phyloP scores from a whole-genome alignment of 35 echinoderm and acorn worm genomes.

The Chiridota heheva region DNA sequence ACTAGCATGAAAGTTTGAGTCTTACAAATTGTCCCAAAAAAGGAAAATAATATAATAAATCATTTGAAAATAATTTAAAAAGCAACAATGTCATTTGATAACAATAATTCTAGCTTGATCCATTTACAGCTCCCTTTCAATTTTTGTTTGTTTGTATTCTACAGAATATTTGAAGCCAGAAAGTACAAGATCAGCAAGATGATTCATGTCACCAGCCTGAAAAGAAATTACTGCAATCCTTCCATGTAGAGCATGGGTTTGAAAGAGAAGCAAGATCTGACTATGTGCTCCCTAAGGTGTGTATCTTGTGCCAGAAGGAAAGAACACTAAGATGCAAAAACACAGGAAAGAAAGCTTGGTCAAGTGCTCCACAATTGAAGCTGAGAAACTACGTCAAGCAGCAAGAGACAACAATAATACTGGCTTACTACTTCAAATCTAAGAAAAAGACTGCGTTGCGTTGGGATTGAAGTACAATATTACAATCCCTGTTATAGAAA shows the following conservation, averaged over 20 bases:
- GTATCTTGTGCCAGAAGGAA: constrained; percentile 3
- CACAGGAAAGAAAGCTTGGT: neutral
- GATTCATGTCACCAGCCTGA: constrained; percentile 4
- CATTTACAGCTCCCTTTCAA: no score
- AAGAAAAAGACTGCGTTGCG: constrained; percentile 5
- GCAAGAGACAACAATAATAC: constrained; percentile 17
- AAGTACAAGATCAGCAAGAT: constrained; percentile 23
- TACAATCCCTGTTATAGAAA: neutral
- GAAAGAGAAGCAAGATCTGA: constrained; percentile 12
- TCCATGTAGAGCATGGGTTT: neutral
- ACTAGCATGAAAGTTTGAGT: no score
- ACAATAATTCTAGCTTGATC: no score
- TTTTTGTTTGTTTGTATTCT: no score
- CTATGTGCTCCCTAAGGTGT: constrained; percentile 10
- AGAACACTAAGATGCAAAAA: constrained; percentile 5
- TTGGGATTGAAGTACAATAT: constrained; percentile 12
- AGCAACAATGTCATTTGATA: no score
- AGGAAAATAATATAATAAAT: no score
- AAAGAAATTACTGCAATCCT: neutral
- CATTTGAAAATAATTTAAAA: no score
- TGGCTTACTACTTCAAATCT: constrained; percentile 1
- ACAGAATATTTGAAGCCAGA: no score
- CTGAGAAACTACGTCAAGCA: constrained; percentile 14
- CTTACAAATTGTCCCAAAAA: no score
- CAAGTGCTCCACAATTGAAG: constrained; percentile 16